Evolutionary conservation across 1,140 invertebrate genomes (phyloP), one percentile per base, ranked within the genome.

Genomic region (Apocrypta bakeri): DNA sequence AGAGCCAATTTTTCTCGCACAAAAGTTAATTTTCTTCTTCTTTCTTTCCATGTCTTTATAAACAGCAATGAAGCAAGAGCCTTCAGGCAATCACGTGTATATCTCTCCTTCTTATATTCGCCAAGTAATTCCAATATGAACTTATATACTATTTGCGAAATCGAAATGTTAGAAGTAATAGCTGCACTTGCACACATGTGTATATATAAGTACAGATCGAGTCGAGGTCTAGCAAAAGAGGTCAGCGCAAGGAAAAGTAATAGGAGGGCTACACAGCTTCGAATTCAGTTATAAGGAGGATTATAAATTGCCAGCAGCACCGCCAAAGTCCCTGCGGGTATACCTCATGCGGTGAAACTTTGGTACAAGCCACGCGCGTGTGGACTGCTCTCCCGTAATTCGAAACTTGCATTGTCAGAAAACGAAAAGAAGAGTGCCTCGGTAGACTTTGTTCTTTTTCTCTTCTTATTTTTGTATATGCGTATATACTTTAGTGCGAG

Each of bases 281-380:
- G 86, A 87, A 90, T 90, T 89, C 89, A 87, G 88, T 91, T 91
- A n/a, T n/a, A 89, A 87, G 88, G 85, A 84, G 82, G 87, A 87
- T 90, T 90, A 91, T 91, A 91, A 90, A 91, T 91, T 90, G 84
- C 84, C 82, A 87, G 83, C 81, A 77, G 80, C 85, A 69, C 33
- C 14, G 77, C 85, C 87, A 82, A 88, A 90, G 86, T 90, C 89
- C 88, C 86, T 85, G 74, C 85, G 87, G 88, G 86, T 77, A 83
- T 86, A 85, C 27, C 24, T 40, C 24, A 84, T 84, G 79, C 84
- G 71, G 72, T 42, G 83, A 90, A 91, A 91, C 86, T 91, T 91
- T 91, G 89, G 88, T 87, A 88, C 88, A 86, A n/a, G n/a, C n/a
- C n/a, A n/a, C n/a, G 85, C 40, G 42, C 31, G 14, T 12, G 48